Percentiles rank a stretch among this genome's conserved stretches.
Evolutionary conservation across 2,888 invertebrate species (phyloP).

Genomic region (Nebria salina): DNA sequence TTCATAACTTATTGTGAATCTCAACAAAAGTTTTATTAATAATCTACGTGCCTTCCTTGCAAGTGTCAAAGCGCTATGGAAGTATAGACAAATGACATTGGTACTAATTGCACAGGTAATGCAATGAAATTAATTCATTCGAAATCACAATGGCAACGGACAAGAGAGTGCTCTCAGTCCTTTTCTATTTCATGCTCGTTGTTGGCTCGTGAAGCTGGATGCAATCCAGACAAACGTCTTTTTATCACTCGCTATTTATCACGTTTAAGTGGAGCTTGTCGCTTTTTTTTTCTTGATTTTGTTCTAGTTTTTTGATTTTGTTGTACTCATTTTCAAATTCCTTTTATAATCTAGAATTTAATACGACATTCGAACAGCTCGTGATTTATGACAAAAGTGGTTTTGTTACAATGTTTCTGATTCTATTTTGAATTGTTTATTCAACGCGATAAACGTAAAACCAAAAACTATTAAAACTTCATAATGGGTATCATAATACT

Average conservation of each 20-base stretch:
- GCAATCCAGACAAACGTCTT: constrained; percentile 46
- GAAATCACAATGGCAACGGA: neutral
- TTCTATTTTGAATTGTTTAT: neutral
- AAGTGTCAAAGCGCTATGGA: neutral
- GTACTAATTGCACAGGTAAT: constrained; percentile 38
- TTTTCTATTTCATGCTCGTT: neutral
- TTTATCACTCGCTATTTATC: constrained; percentile 44
- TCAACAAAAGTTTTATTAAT: neutral
- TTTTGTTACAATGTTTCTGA: neutral
- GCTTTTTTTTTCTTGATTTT: constrained; percentile 28
- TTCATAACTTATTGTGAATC: neutral
- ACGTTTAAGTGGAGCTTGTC: constrained; percentile 40
- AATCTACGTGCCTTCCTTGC: neutral
- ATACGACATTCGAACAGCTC: constrained; percentile 2
- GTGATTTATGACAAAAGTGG: neutral
- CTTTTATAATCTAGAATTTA: constrained; percentile 29
- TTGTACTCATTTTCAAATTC: neutral
- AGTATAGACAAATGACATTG: constrained; percentile 30
- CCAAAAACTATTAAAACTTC: neutral
- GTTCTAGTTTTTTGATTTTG: constrained; percentile 15
- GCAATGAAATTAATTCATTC: constrained; percentile 34
- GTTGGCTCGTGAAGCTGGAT: constrained; percentile 5
- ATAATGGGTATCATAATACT: neutral
- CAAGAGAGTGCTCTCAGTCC: neutral
- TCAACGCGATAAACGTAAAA: neutral